Evolutionary conservation across 2,113 vertebrate species (phyloP), one percentile per base, ranked within the genome.

Genomic region (Tenebrosternarchus preto): DNA sequence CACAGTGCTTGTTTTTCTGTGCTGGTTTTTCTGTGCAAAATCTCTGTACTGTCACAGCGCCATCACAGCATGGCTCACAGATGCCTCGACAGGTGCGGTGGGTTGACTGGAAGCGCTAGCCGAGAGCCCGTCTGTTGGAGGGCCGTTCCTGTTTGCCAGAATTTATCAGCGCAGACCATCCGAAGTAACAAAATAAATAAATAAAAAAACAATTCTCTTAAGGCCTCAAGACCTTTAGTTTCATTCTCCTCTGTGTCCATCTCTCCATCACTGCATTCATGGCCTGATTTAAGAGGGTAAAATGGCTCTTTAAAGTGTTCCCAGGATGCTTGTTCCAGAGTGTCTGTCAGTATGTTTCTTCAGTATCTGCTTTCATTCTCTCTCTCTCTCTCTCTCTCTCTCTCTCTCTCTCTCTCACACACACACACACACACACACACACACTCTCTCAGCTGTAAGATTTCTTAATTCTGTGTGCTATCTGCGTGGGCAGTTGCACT

Each of bases 271-370:
- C 55, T 78, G 53, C 56, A 36, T 22, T 46, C 24, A 36, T 43
- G 22, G 25, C 29, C 75, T 64, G 43, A 2, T 76, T 50, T 73
- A 63, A 73, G 56, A 56, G 46, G 53, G 29, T 56, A 73, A 73
- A 82, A 73, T 80, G 46, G 60, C 66, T 76, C 71, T 57, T 80
- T 53, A 24, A 73, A 73, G 66, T 9, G 63, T 53, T 85, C 53
- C 80, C 80, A 20, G 36, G 80, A 43, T 22, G 39, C 46, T 31
- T 55, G 73, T 80, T 78, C 74, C 29, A 19, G 60, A 76, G 53
- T 53, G 33, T 24, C 43, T 66, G 53, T 78, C 46, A 15, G 43
- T 12, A 50, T 50, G 43, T 50, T 63, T 22, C 8, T 59, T 59
- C 20, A 9, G 19, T 55, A 55, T 12, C 12, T 19, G n/a, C n/a